Base-by-base conservation (phyloP, 2,797 vertebrate species). In the Schizopygopsis malacanthus region DNA sequence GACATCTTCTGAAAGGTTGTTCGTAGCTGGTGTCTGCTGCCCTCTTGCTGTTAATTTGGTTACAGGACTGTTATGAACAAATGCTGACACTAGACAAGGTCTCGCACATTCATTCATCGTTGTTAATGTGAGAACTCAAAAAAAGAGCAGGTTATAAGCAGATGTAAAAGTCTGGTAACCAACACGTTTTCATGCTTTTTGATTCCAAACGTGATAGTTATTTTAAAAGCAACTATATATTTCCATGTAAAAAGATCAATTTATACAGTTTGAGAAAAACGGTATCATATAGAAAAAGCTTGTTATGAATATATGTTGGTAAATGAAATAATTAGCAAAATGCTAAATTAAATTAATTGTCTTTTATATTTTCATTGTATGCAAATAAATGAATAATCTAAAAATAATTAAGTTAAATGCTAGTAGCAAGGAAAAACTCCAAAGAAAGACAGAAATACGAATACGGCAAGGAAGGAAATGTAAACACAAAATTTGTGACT, bases 11-110 rank as follows among this genome's bases (percentile, higher is more conserved):
- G 78, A 33, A 65, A 43, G 69, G 20, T 10, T 45, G 65, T 70
- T 15, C 67, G 72, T 41, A 61, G 50, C 76, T 81, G 80, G 79
- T 87, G 85, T 91, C 81, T 92, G 89, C 90, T 91, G 91, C 90
- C 91, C 90, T 88, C 90, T 92, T 88, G 88, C 90, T 89, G 90
- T 81, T 81, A 80, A 80, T 80, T 54, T 81, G 63, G 70, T 78
- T 73, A 83, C 61, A 76, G 39, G 73, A 72, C 37, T 22, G 33
- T 22, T 70, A 43, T 37, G 73, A 72, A 86, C 47, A 83, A 87
- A 84, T 56, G 41, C 16, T 69, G 59, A 39, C 41, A 41, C 81
- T 82, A n/a, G 67, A 71, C 15, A 9, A 70, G 25, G 18, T 54
- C 13, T 47, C 16, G 28, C 16, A 75, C 28, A 18, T 37, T 61